Percentiles rank a stretch among this genome's conserved stretches.
These are phyloP conservation scores for Lepas anatifera DNA, from an alignment of 2,888 invertebrate genomes.

Conservation along the genomic window DNA sequence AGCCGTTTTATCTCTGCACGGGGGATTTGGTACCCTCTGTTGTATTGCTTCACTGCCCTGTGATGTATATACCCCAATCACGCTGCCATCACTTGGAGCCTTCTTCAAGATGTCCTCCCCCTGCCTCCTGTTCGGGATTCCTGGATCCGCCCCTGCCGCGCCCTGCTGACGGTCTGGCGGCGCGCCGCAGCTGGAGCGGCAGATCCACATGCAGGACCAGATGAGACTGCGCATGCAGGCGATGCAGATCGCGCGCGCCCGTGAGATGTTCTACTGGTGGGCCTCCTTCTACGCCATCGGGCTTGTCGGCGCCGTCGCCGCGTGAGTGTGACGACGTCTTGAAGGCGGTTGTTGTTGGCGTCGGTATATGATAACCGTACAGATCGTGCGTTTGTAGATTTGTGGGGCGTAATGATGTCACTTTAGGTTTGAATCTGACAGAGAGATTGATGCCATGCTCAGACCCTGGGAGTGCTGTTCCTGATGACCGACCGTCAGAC, in stretches of 20 bases:
- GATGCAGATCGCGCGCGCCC: conserved; percentile 51
- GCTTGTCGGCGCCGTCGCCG: conserved; percentile 35
- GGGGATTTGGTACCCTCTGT: not conserved
- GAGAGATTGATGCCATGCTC: too few relatives aligned
- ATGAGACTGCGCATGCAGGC: conserved; percentile 61
- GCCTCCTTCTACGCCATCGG: conserved; percentile 51
- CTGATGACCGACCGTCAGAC: too few relatives aligned
- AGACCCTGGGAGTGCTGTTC: too few relatives aligned
- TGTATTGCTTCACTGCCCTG: too few relatives aligned
- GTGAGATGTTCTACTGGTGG: conserved; percentile 61
- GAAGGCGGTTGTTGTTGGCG: too few relatives aligned
- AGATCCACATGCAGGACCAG: conserved; percentile 67
- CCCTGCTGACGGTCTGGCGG: too few relatives aligned
- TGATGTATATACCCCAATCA: not conserved
- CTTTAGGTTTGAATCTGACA: too few relatives aligned
- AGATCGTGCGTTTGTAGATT: too few relatives aligned
- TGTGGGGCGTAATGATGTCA: too few relatives aligned
- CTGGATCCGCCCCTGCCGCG: too few relatives aligned
- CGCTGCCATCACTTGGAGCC: not conserved
- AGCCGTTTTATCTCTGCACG: too few relatives aligned
- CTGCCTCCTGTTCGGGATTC: conserved; percentile 11
- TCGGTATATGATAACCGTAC: too few relatives aligned
- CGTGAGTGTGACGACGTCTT: conserved; percentile 27
- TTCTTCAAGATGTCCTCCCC: not conserved
- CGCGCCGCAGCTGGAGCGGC: conserved; percentile 63